These are phyloP conservation scores for Drosophila malerkotliana DNA, from an alignment of 1,140 invertebrate species.

Conservation along the genomic window DNA sequence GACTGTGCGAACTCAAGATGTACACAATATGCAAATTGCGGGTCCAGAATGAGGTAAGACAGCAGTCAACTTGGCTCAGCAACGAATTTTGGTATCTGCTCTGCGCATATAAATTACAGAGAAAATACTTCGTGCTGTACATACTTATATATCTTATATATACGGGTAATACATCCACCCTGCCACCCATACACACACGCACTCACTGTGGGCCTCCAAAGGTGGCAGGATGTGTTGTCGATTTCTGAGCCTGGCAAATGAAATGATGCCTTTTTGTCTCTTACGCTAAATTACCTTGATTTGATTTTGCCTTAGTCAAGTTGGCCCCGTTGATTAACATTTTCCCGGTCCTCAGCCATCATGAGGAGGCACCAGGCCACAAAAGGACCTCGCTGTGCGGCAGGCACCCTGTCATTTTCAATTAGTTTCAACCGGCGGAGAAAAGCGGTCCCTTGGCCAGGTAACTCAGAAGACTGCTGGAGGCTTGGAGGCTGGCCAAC, in stretches of 20 bases:
- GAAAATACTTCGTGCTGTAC: slow-evolving; percentile 32
- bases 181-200: slow-evolving; percentile 1
- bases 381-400: slow-evolving; percentile 26
- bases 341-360: slow-evolving; percentile 31
- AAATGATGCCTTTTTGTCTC: slow-evolving; percentile 79
- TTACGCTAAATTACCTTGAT: slow-evolving; percentile 82
- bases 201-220: not conserved
- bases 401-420: slow-evolving; percentile 65
- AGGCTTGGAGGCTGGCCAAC: slow-evolving; percentile 37
- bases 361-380: slow-evolving; percentile 13
- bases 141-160: not conserved
- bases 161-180: not conserved
- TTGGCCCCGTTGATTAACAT: slow-evolving; percentile 47
- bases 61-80: slow-evolving; percentile 21
- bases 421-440: slow-evolving; percentile 56
- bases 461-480: slow-evolving; percentile 7
- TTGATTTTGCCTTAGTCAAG: slow-evolving; percentile 63
- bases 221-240: slow-evolving; percentile 35
- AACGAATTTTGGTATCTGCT: slow-evolving; percentile 46
- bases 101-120: slow-evolving; percentile 54
- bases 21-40: slow-evolving; percentile 70
- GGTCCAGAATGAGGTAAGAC: slow-evolving; percentile 37
- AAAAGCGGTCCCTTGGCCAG: slow-evolving; percentile 16
- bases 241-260: slow-evolving; percentile 50
- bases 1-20: slow-evolving; percentile 56